Percentiles rank a stretch among this genome's conserved stretches.
phyloP scores from a whole-genome alignment of 2,888 invertebrate genomes.

The Hemithea aestivaria region DNA sequence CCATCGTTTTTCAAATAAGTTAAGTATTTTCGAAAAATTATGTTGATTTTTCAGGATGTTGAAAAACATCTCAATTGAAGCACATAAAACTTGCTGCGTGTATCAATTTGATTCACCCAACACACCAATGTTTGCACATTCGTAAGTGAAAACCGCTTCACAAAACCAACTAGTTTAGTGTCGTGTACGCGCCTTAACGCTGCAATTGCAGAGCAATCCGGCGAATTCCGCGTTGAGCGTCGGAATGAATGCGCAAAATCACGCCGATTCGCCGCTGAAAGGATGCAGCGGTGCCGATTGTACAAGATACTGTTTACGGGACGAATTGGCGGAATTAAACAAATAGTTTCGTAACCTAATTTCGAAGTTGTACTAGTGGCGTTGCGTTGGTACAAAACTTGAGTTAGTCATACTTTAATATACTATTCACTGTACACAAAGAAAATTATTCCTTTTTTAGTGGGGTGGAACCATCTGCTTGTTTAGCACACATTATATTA shows the following conservation, averaged over 20 bases:
- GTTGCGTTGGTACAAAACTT: too few relatives aligned
- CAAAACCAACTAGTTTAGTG: neutral
- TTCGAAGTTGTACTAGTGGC: neutral
- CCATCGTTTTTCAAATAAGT: too few relatives aligned
- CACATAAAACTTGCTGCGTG: too few relatives aligned
- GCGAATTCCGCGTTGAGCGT: conserved; percentile 34
- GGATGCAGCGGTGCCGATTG: conserved; percentile 27
- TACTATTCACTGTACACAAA: too few relatives aligned
- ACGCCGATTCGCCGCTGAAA: conserved; percentile 38
- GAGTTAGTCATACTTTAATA: too few relatives aligned
- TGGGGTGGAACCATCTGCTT: too few relatives aligned
- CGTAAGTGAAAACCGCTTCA: neutral
- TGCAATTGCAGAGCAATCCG: conserved; percentile 35
- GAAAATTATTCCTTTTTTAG: too few relatives aligned
- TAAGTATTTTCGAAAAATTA: too few relatives aligned
- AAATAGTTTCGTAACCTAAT: conserved; percentile 2
- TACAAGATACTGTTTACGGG: conserved; percentile 8
- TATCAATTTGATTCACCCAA: too few relatives aligned
- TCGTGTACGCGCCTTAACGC: neutral
- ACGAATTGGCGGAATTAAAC: conserved; percentile 5
- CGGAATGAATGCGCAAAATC: conserved; percentile 51
- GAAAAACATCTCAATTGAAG: too few relatives aligned
- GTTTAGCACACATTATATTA: too few relatives aligned
- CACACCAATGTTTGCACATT: neutral
- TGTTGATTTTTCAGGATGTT: too few relatives aligned